phyloP scores from a whole-genome alignment of 92 coral and sea anemone species.

The Meandrina meandrites region DNA sequence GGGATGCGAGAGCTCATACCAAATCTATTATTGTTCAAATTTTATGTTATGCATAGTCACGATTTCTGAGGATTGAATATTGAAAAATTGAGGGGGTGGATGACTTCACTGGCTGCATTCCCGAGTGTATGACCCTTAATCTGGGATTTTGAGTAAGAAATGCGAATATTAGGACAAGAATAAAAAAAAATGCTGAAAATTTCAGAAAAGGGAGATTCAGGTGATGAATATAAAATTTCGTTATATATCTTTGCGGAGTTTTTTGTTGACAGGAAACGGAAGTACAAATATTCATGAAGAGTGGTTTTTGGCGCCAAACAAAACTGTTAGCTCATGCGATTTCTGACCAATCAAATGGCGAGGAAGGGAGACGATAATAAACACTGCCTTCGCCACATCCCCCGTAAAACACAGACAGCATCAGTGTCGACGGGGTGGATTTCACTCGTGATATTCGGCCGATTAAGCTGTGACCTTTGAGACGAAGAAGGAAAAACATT shows the following conservation, averaged over 20 bases:
- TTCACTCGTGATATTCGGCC: background rate
- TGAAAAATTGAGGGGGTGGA: background rate
- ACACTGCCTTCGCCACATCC: background rate
- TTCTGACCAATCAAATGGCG: conserved; percentile 10
- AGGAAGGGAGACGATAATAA: background rate
- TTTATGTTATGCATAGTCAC: background rate
- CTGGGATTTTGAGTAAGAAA: background rate
- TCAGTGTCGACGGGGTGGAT: background rate
- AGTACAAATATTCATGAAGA: background rate
- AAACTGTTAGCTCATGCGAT: background rate
- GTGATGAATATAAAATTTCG: too few species aligned
- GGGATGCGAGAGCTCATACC: background rate
- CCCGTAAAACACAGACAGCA: background rate
- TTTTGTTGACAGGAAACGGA: background rate
- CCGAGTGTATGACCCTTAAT: background rate
- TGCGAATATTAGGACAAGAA: background rate
- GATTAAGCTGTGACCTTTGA: conserved; percentile 19
- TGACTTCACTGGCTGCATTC: background rate
- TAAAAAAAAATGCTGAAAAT: background rate
- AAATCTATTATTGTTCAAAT: background rate
- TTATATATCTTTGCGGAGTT: too few species aligned
- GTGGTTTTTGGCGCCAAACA: conserved; percentile 5
- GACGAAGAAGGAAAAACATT: background rate
- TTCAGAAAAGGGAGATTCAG: background rate
- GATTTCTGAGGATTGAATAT: background rate